Percentiles rank a stretch among this genome's conserved stretches.
Evolutionary conservation across 2,888 invertebrate genomes (phyloP).

Genomic region (Brenthis daphne): DNA sequence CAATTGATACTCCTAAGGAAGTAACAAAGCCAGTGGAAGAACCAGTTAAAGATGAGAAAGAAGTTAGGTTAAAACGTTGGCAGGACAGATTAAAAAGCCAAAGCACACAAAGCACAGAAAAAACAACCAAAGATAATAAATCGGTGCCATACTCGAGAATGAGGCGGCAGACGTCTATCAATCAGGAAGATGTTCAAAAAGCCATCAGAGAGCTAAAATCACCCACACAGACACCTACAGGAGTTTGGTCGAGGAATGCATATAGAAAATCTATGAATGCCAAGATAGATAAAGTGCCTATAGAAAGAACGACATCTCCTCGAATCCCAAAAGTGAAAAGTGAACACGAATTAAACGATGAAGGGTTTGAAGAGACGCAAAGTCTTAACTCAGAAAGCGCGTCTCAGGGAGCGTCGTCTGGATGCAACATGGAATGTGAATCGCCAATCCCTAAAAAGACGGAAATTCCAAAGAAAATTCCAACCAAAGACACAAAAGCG

Average conservation of each 20-base stretch:
- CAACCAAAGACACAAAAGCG: conserved; percentile 76
- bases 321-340: conserved; percentile 79
- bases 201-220: conserved; percentile 85
- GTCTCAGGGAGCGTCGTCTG: conserved; percentile 92
- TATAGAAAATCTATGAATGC: conserved; percentile 65
- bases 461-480: conserved; percentile 71
- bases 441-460: conserved; percentile 77
- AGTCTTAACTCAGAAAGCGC: conserved; percentile 93
- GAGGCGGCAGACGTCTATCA: conserved; percentile 86
- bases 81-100: conserved; percentile 85
- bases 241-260: conserved; percentile 81
- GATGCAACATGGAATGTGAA: conserved; percentile 86
- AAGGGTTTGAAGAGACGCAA: conserved; percentile 95
- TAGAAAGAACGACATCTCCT: conserved; percentile 68
- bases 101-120: conserved; percentile 65
- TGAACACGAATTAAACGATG: conserved; percentile 91
- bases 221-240: conserved; percentile 83
- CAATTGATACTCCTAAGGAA: conserved; percentile 65
- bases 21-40: conserved; percentile 61
- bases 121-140: conserved; percentile 73
- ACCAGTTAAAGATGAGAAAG: conserved; percentile 78
- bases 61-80: conserved; percentile 85
- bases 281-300: conserved; percentile 54
- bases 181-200: conserved; percentile 86
- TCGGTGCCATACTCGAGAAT: conserved; percentile 72